Evolutionary conservation across 2,888 invertebrate genomes (phyloP), one percentile per base, ranked within the genome.

Genomic region (Stegophylla sp.): DNA sequence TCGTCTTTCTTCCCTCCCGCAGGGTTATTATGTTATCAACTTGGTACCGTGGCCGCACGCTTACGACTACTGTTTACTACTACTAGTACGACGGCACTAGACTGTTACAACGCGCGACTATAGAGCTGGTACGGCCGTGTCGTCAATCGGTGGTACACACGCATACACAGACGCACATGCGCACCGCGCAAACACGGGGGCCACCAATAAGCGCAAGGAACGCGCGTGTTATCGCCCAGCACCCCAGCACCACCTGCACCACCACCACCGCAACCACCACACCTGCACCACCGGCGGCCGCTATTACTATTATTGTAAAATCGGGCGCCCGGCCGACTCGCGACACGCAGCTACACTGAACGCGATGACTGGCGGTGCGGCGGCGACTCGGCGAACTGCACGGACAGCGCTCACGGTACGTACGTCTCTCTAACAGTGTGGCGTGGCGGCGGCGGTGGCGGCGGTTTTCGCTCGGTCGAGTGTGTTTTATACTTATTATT

Each of bases 331-430:
- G 59, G 26, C 73, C 59, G 59, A 73, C 43, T 59, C 59, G 73
- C 59, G 73, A 45, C 59, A 43, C 43, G 59, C 73, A 73, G 59
- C 73, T 73, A 73, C 43, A 73, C 73, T 73, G 73, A 73, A n/a
- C n/a, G n/a, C n/a, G n/a, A 45, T 26, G 26, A 53, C 53, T 72
- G 28, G 56, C 45, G 28, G 56, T 45, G 45, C 48, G 75, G 51
- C 63, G 63, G 74, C 63, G 75, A 64, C 63, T 48, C 64, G 75
- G 75, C 64, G 51, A 75, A 75, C 73, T 73, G 73, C 73, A 73
- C n/a, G n/a, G 73, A 23, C 45, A 59, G 45, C 26, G 26, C 2
- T 12, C 26, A 23, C 12, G 17, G 26, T 23, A 34, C 61, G 56
- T 34, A 34, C 26, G n/a, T 7, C 13, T 41, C 41, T n/a, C n/a